Percentiles rank a stretch among this genome's conserved stretches.
Evolutionary conservation across 1,140 invertebrate genomes (phyloP).

Genomic region (Drosophila erecta): DNA sequence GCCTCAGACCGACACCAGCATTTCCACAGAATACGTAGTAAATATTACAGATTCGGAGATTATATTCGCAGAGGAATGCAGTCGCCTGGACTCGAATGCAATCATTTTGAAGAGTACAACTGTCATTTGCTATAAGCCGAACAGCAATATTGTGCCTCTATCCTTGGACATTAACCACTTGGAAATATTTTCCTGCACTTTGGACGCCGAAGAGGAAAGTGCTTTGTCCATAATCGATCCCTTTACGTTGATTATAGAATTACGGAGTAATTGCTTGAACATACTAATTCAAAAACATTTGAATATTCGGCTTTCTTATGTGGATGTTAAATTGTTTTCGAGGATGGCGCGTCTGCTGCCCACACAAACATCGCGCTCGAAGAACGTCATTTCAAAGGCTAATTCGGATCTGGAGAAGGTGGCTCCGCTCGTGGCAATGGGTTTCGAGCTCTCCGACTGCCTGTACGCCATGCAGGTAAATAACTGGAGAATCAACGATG

Average conservation of each 20-base stretch:
- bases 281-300: slow-evolving; percentile 89
- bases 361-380: slow-evolving; percentile 89
- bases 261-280: slow-evolving; percentile 86
- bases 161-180: slow-evolving; percentile 95
- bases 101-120: slow-evolving; percentile 97
- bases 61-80: slow-evolving; percentile 96
- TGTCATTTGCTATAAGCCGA: slow-evolving; percentile 92
- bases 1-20: slow-evolving; percentile 22
- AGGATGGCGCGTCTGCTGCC: slow-evolving; percentile 95
- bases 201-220: slow-evolving; percentile 96
- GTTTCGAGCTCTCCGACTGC: slow-evolving; percentile 90
- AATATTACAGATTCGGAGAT: slow-evolving; percentile 98
- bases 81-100: slow-evolving; percentile 94
- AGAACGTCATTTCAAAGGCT: slow-evolving; percentile 76
- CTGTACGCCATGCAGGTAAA: slow-evolving; percentile 88
- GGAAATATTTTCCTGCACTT: slow-evolving; percentile 96
- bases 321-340: slow-evolving; percentile 96
- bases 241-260: slow-evolving; percentile 91
- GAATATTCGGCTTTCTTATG: slow-evolving; percentile 95
- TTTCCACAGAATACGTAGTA: slow-evolving; percentile 91
- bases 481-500: slow-evolving; percentile 91
- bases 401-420: slow-evolving; percentile 67
- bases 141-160: slow-evolving; percentile 90
- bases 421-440: slow-evolving; percentile 86
- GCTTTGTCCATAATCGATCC: slow-evolving; percentile 98